Conservation (phyloP, 2,797 vertebrate species). For the Rhinella marina region DNA sequence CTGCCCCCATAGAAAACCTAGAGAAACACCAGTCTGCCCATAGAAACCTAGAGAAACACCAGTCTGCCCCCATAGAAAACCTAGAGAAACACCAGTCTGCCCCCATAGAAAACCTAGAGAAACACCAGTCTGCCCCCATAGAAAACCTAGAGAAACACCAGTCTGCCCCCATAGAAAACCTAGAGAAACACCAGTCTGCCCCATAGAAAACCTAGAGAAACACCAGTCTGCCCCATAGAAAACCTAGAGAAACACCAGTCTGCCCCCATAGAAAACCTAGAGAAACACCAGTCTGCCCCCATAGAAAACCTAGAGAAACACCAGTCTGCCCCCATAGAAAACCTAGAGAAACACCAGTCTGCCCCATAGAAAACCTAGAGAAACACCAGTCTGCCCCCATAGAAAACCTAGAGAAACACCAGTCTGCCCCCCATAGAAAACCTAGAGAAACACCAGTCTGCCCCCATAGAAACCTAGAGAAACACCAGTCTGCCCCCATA, state of each 20-base stretch:
- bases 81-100: not conserved
- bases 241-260: too few relatives aligned
- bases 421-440: not conserved
- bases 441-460: too few relatives aligned
- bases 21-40: not conserved
- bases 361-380: too few relatives aligned
- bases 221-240: not conserved
- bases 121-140: too few relatives aligned
- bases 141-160: not conserved
- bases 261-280: not conserved
- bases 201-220: not conserved
- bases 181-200: too few relatives aligned
- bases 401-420: not conserved
- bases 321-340: not conserved
- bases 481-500: not conserved
- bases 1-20: not conserved
- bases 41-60: too few relatives aligned
- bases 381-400: too few relatives aligned
- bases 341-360: not conserved
- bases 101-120: too few relatives aligned
- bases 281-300: not conserved
- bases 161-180: not conserved
- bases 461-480: not conserved
- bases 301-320: too few relatives aligned
- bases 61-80: not conserved